These are phyloP conservation scores for Paraplagusia blochii DNA, from an alignment of 2,113 vertebrate species.

Conservation along the genomic window DNA sequence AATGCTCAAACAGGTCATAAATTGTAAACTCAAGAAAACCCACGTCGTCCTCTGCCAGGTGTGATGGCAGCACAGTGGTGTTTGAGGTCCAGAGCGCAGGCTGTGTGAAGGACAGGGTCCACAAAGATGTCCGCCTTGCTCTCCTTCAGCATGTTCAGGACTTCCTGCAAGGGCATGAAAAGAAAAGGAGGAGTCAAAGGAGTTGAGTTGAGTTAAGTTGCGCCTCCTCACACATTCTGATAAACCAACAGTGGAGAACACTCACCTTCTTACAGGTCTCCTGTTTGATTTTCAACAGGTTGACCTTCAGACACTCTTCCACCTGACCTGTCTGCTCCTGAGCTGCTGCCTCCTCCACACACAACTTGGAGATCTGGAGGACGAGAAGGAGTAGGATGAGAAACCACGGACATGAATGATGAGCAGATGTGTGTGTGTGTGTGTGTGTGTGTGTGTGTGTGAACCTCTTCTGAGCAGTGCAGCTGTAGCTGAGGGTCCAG, in stretches of 20 bases:
- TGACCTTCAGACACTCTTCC: slow-evolving; percentile 94
- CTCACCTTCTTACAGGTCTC: slow-evolving; percentile 91
- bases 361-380: slow-evolving; percentile 82
- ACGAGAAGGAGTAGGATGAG: background rate
- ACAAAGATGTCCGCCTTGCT: slow-evolving; percentile 98
- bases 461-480: slow-evolving; percentile 90
- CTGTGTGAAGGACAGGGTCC: slow-evolving; percentile 95
- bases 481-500: slow-evolving; percentile 95
- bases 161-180: slow-evolving; percentile 77
- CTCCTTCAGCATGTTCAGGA: slow-evolving; percentile 96
- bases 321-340: slow-evolving; percentile 98
- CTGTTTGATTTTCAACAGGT: slow-evolving; percentile 90
- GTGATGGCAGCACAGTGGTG: slow-evolving; percentile 96
- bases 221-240: too few relatives aligned
- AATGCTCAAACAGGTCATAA: too few relatives aligned
- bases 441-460: background rate
- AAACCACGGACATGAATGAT: background rate
- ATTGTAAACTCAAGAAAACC: too few relatives aligned
- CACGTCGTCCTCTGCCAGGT: slow-evolving; percentile 90
- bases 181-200: too few relatives aligned
- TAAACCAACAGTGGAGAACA: too few relatives aligned
- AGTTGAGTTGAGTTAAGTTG: background rate
- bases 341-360: slow-evolving; percentile 93
- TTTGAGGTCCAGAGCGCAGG: slow-evolving; percentile 95
- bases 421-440: background rate